Percentiles rank a stretch among this genome's conserved stretches.
These are phyloP conservation scores for Cantharis nigra DNA, from an alignment of 2,888 invertebrate genomes.

Conservation along the genomic window DNA sequence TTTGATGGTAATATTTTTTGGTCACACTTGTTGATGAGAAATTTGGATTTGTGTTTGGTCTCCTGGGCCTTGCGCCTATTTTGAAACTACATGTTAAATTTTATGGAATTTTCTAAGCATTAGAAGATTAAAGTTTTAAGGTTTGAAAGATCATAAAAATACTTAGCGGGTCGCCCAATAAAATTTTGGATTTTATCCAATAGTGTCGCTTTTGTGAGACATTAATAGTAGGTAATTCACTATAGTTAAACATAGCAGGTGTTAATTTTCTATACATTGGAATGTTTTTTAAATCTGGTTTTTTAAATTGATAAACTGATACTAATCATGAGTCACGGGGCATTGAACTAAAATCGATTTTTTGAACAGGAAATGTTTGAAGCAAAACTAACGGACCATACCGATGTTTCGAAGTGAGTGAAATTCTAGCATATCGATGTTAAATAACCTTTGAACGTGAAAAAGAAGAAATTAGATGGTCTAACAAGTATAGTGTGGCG, in stretches of 20 bases:
- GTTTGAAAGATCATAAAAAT: not conserved
- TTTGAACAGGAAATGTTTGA: conserved; percentile 14
- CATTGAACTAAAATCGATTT: conserved; percentile 16
- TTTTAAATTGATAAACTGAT: conserved; percentile 1
- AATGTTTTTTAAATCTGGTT: conserved; percentile 1
- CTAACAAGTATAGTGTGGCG: not conserved
- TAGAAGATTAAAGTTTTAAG: not conserved
- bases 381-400: conserved; percentile 8
- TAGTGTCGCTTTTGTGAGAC: not conserved
- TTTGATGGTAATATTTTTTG: too few species aligned
- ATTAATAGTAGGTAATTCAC: not conserved
- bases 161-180: not conserved
- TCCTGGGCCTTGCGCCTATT: not conserved
- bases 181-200: not conserved
- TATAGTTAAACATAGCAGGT: not conserved
- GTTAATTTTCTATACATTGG: not conserved
- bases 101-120: not conserved
- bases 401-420: not conserved
- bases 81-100: not conserved
- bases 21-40: not conserved
- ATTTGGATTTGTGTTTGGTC: too few species aligned
- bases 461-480: not conserved
- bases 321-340: conserved; percentile 10
- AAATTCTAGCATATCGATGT: not conserved
- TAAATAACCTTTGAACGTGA: not conserved